These are phyloP conservation scores for Pollenia angustigena DNA, from an alignment of 2,888 invertebrate species.

Conservation along the genomic window DNA sequence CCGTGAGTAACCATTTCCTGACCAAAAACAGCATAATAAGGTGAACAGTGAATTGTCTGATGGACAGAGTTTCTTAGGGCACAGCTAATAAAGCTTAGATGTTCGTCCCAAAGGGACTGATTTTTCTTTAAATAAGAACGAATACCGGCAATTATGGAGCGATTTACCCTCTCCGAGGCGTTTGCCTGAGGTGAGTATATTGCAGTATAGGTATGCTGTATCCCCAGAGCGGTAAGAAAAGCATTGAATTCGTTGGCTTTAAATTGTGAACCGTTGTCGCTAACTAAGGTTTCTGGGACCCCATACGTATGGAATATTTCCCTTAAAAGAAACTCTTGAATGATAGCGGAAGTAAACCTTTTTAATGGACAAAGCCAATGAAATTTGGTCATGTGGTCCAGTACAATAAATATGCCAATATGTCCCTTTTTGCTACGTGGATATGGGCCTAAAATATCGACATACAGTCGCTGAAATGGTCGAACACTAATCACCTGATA, in stretches of 20 bases:
- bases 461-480: neutral
- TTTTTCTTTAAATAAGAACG: neutral
- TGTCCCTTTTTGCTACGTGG: neutral
- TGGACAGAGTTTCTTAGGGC: neutral
- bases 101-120: neutral
- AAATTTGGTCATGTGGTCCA: neutral
- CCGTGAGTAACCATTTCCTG: conserved; percentile 1
- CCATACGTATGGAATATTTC: neutral
- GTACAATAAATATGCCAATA: neutral
- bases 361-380: no score
- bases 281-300: no score
- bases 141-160: neutral
- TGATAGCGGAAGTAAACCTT: no score
- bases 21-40: neutral
- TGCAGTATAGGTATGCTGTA: neutral
- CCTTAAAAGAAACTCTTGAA: no score
- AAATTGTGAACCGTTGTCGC: no score
- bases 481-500: neutral
- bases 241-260: neutral
- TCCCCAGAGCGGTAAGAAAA: neutral
- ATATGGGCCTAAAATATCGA: neutral
- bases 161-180: neutral
- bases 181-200: neutral
- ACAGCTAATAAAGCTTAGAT: neutral
- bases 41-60: neutral